Conservation (phyloP, 2,797 vertebrate species). For the Tragopan temminckii region DNA sequence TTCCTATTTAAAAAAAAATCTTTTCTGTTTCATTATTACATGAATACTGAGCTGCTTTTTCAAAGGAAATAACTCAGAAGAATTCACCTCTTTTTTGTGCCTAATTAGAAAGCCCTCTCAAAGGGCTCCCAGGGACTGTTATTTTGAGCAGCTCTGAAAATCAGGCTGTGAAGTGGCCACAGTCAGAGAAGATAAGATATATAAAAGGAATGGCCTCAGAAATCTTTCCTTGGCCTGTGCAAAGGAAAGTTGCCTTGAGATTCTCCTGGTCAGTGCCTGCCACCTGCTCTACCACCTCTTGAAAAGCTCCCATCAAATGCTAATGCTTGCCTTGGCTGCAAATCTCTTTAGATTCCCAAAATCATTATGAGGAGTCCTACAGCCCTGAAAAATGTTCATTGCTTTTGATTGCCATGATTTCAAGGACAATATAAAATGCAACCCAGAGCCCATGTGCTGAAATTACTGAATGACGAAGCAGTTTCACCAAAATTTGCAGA, state of each 20-base stretch:
- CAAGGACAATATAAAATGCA: background rate
- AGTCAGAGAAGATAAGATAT: background rate
- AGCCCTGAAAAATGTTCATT: background rate
- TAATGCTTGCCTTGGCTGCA: background rate
- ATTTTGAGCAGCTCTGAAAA: background rate
- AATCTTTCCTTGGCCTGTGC: background rate
- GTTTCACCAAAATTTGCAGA: background rate
- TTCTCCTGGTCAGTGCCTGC: background rate
- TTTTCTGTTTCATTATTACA: constrained; percentile 27
- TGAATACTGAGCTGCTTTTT: background rate
- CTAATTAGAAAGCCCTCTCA: background rate
- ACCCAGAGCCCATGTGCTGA: background rate
- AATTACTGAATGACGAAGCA: background rate
- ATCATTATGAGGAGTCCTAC: background rate
- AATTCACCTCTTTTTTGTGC: background rate
- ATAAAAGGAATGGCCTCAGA: background rate
- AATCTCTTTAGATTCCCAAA: background rate
- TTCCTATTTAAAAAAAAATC: background rate
- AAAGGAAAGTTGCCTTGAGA: background rate
- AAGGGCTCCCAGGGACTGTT: background rate
- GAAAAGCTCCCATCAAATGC: background rate
- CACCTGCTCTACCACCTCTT: background rate
- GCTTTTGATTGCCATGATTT: background rate
- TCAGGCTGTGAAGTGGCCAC: background rate
- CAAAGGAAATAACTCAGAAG: constrained; percentile 22